These are phyloP conservation scores for Pardosa pseudoannulata DNA, from an alignment of 2,888 invertebrate species.

Conservation along the genomic window DNA sequence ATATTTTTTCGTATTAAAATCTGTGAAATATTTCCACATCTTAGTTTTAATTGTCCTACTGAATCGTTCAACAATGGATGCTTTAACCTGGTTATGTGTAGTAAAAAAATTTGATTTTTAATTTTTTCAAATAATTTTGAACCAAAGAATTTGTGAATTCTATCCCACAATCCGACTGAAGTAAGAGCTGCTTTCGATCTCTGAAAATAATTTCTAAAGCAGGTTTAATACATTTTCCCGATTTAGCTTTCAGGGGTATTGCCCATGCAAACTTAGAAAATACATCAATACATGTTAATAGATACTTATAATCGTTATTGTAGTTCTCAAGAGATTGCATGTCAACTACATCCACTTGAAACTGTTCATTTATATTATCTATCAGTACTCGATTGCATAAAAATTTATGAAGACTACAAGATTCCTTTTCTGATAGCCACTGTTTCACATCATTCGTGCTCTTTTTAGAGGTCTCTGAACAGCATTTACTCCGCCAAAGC, in stretches of 20 bases:
- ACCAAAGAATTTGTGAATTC: background rate
- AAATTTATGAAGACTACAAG: slow-evolving; percentile 69
- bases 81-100: slow-evolving; percentile 75
- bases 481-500: slow-evolving; percentile 32
- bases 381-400: slow-evolving; percentile 68
- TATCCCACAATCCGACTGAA: background rate
- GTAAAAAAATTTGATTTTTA: slow-evolving; percentile 74
- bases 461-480: slow-evolving; percentile 13
- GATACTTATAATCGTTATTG: slow-evolving; percentile 74
- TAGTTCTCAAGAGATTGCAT: slow-evolving; percentile 27
- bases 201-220: background rate
- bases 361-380: slow-evolving; percentile 73
- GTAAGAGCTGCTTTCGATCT: background rate
- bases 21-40: slow-evolving; percentile 31
- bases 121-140: background rate
- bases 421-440: slow-evolving; percentile 48
- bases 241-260: background rate
- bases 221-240: background rate
- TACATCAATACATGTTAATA: slow-evolving; percentile 41
- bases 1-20: slow-evolving; percentile 15
- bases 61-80: slow-evolving; percentile 75
- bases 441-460: background rate
- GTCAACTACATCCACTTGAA: slow-evolving; percentile 74
- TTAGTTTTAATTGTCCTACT: slow-evolving; percentile 75
- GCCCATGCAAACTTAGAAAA: background rate